Evolutionary conservation across 2,888 invertebrate species (phyloP).

Genomic region (Eupithecia insigniata): DNA sequence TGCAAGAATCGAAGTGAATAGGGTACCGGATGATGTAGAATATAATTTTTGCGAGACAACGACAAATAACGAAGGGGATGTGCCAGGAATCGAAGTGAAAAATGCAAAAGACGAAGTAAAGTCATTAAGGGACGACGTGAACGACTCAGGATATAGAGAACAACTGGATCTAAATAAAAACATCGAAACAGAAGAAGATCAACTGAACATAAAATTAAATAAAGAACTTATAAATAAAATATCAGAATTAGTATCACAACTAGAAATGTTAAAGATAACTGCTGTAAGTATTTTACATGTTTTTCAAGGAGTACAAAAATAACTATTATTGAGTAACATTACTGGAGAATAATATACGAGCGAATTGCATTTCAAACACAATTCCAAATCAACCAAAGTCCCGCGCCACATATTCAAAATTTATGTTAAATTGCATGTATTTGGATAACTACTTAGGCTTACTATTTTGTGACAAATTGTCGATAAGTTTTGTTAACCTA

Average conservation of each 20-base stretch:
- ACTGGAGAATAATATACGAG: neutral
- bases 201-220: slow-evolving; percentile 42
- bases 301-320: slow-evolving; percentile 1
- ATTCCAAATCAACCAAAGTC: neutral
- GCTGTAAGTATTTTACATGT: slow-evolving; percentile 49
- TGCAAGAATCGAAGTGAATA: too few species aligned
- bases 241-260: slow-evolving; percentile 58
- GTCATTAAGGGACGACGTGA: slow-evolving; percentile 20
- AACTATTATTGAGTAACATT: neutral
- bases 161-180: slow-evolving; percentile 42
- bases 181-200: slow-evolving; percentile 45
- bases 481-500: neutral
- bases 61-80: neutral
- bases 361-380: neutral
- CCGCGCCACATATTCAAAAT: neutral
- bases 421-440: neutral
- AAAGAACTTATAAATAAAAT: slow-evolving; percentile 55
- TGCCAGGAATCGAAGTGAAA: neutral
- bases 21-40: neutral
- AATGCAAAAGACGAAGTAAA: neutral
- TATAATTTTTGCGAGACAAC: too few species aligned
- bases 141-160: slow-evolving; percentile 65
- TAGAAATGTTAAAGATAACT: slow-evolving; percentile 54
- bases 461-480: neutral
- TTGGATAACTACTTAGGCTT: neutral